phyloP scores from a whole-genome alignment of 2,113 vertebrate species.

The Ptilonorhynchus violaceus region DNA sequence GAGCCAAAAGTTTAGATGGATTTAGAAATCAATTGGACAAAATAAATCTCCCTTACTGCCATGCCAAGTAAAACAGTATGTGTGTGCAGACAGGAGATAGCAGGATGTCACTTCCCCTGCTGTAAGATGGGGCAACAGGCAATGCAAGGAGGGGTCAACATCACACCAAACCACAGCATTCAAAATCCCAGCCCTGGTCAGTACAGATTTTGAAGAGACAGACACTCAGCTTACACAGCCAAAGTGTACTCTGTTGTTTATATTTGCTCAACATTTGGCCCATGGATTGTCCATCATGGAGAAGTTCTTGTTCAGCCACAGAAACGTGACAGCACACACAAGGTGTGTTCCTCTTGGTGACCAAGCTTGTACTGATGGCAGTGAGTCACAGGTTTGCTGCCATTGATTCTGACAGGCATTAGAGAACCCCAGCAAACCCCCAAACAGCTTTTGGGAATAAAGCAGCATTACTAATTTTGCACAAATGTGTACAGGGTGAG shows the following conservation, averaged over 20 bases:
- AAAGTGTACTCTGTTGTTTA: neutral
- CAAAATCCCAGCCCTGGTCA: neutral
- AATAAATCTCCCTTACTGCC: neutral
- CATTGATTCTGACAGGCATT: neutral
- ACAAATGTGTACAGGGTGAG: neutral
- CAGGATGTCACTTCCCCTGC: neutral
- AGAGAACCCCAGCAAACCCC: neutral
- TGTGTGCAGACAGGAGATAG: neutral
- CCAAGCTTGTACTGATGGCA: neutral
- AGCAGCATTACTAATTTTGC: neutral
- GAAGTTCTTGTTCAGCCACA: neutral
- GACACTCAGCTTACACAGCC: neutral
- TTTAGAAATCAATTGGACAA: neutral
- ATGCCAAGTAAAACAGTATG: neutral
- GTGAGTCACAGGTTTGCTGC: neutral
- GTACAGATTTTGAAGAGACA: neutral
- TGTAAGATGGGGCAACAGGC: neutral
- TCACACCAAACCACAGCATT: neutral
- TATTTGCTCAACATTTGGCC: neutral
- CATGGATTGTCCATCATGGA: neutral
- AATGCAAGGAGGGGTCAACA: neutral
- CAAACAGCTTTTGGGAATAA: neutral
- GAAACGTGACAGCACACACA: neutral
- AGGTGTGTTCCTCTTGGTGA: neutral
- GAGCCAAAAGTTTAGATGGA: neutral